A percentile compares a stretch with the other conserved stretches of the same genome.
These are phyloP conservation scores for Procambarus virginalis DNA, from an alignment of 1,140 invertebrate species.

Conservation along the genomic window DNA sequence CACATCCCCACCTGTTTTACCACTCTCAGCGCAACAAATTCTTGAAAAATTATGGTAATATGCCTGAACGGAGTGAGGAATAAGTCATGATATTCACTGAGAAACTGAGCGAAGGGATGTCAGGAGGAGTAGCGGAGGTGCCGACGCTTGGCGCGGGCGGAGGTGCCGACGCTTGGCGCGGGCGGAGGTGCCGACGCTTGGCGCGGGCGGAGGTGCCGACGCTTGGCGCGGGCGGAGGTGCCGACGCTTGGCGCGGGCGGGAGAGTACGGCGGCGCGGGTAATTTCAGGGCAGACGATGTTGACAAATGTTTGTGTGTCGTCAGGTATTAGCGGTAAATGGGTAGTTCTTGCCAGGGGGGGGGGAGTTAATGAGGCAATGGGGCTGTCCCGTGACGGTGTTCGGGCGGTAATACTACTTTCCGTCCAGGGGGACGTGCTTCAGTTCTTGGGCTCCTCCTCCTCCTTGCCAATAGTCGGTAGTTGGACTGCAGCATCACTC, in stretches of 20 bases:
- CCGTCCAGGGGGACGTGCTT: too few relatives aligned
- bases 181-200: background rate
- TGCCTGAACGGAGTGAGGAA: background rate
- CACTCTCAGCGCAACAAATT: too few relatives aligned
- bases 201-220: background rate
- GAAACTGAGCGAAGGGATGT: background rate
- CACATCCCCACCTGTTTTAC: too few relatives aligned
- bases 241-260: background rate
- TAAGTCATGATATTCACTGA: background rate
- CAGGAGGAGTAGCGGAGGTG: background rate
- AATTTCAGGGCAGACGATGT: conserved; percentile 20
- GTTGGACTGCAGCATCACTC: too few relatives aligned
- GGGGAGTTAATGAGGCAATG: too few relatives aligned
- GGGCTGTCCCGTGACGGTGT: too few relatives aligned
- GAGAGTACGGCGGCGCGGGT: conserved; percentile 2
- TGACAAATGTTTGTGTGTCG: conserved; percentile 28
- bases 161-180: background rate
- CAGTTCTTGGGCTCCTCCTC: too few relatives aligned
- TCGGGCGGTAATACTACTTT: too few relatives aligned
- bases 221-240: background rate
- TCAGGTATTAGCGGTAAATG: background rate
- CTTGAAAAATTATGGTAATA: background rate
- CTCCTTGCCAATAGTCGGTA: too few relatives aligned
- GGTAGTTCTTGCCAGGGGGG: too few relatives aligned
- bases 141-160: background rate